Percentiles rank a stretch among this genome's conserved stretches.
Conservation (phyloP, 1,140 invertebrate genomes). For the Diuraphis noxia region DNA sequence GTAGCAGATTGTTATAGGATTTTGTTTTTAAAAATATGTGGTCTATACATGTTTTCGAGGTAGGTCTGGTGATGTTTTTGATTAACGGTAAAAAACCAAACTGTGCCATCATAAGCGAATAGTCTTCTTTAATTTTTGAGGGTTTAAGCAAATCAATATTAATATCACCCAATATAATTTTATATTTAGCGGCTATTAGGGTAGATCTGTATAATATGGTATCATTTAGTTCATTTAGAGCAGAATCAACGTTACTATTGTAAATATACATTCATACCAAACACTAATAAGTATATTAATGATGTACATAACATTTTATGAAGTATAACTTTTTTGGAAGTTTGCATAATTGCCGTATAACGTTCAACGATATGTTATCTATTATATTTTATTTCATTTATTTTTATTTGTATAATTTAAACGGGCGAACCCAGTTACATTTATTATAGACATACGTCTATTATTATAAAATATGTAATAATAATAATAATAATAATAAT, state of each 20-base stretch:
- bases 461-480: no score
- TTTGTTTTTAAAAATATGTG: not conserved
- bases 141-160: slow-evolving; percentile 26
- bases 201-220: not conserved
- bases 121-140: not conserved
- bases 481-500: no score
- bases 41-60: not conserved
- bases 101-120: not conserved
- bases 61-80: slow-evolving; percentile 7
- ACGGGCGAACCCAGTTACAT: no score
- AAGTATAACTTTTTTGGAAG: no score
- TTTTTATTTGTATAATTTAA: no score
- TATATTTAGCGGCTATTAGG: not conserved
- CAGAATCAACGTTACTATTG: not conserved
- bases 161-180: slow-evolving; percentile 16
- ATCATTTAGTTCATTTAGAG: slow-evolving; percentile 10
- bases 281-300: no score
- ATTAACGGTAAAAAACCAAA: not conserved
- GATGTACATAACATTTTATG: no score
- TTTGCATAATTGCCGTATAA: no score
- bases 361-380: no score
- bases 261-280: no score
- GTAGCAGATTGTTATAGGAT: not conserved
- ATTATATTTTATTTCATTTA: no score
- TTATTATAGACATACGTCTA: no score